Evolutionary conservation across 2,888 invertebrate genomes (phyloP).

Genomic region (Scaptomyza cyrtandrae): DNA sequence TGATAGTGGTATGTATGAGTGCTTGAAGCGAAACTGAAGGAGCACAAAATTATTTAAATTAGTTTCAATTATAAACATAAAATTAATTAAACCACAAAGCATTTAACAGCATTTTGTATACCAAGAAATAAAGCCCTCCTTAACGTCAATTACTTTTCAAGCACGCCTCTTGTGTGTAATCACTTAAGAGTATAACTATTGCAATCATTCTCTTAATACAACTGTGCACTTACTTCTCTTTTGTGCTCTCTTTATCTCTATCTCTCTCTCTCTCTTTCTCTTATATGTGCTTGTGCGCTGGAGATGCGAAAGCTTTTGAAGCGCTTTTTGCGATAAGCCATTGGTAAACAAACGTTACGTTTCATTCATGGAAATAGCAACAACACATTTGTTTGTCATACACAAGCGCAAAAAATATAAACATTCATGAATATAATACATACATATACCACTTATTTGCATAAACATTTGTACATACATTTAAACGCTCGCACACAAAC

Average conservation of each 20-base stretch:
- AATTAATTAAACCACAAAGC: not conserved
- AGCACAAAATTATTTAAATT: not conserved
- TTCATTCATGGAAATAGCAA: conserved; percentile 81
- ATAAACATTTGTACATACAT: conserved; percentile 7
- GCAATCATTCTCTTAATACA: conserved; percentile 10
- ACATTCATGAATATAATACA: conserved; percentile 14
- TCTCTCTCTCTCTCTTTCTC: not conserved
- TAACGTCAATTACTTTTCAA: conserved; percentile 6
- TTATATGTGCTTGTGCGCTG: conserved; percentile 15
- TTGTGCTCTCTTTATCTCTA: not conserved
- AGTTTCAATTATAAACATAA: not conserved
- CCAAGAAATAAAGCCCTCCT: not conserved
- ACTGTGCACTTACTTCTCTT: conserved; percentile 4
- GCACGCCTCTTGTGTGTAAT: conserved; percentile 18
- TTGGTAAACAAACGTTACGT: conserved; percentile 82
- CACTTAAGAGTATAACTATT: conserved; percentile 13
- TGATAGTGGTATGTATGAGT: not conserved
- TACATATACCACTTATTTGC: conserved; percentile 14
- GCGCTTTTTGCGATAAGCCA: conserved; percentile 55
- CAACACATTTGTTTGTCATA: conserved; percentile 44
- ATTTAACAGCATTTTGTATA: not conserved
- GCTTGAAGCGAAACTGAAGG: not conserved
- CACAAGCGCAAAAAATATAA: conserved; percentile 23
- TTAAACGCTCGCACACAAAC: not conserved
- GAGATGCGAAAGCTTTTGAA: conserved; percentile 39